A percentile compares a stretch with the other conserved stretches of the same genome.
Conservation (phyloP, 1,140 invertebrate species). For the Zaprionus africanus region DNA sequence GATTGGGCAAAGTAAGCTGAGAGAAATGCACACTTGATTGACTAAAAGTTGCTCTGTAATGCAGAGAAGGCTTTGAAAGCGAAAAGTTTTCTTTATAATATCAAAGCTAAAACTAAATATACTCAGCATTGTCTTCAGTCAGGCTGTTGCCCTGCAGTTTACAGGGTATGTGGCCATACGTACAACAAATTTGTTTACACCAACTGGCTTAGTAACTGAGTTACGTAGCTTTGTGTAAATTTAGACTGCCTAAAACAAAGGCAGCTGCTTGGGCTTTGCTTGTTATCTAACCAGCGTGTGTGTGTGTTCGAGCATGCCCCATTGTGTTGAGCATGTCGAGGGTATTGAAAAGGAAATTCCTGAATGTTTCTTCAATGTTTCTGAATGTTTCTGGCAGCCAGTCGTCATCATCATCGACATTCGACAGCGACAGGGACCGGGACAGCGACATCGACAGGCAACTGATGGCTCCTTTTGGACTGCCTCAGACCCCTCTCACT, state of each 20-base stretch:
- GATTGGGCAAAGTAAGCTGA: neutral
- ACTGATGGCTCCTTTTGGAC: slow-evolving; percentile 30
- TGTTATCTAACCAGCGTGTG: neutral
- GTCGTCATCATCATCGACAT: slow-evolving; percentile 29
- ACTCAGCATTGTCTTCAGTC: neutral
- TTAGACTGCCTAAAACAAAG: neutral
- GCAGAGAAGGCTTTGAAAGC: neutral
- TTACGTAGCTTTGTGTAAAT: neutral
- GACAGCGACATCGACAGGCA: slow-evolving; percentile 39
- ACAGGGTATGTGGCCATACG: neutral
- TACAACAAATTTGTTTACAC: neutral
- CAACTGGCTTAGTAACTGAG: neutral
- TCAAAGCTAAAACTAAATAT: neutral
- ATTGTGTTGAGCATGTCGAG: neutral
- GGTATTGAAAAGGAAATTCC: slow-evolving; percentile 42
- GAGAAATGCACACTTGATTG: neutral
- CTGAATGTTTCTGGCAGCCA: slow-evolving; percentile 46
- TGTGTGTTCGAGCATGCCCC: neutral
- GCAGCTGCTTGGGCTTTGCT: neutral
- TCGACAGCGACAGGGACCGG: neutral
- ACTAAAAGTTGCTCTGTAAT: neutral
- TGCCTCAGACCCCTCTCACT: neutral
- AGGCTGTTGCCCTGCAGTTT: neutral
- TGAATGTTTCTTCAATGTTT: slow-evolving; percentile 50
- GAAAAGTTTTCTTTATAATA: neutral